Percentiles rank a stretch among this genome's conserved stretches.
These are phyloP conservation scores for Steatornis caripensis DNA, from an alignment of 2,113 vertebrate genomes.

Conservation along the genomic window DNA sequence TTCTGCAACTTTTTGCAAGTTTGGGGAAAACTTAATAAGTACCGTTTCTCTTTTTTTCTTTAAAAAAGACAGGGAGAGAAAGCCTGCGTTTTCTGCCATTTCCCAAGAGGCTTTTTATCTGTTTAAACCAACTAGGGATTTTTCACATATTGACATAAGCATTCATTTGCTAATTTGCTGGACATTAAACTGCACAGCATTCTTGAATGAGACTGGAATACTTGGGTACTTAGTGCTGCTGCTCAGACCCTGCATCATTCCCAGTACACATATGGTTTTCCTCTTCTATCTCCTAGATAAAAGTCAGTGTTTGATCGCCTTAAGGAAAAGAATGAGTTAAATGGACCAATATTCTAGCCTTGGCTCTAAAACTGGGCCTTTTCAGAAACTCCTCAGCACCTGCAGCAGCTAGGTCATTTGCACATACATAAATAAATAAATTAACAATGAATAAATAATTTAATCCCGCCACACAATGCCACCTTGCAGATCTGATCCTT, in stretches of 20 bases:
- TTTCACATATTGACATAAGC: conserved; percentile 80
- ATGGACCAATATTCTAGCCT: conserved; percentile 80
- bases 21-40: conserved; percentile 24
- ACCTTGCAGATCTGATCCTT: conserved; percentile 78
- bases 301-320: conserved; percentile 80
- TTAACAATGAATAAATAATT: conserved; percentile 89
- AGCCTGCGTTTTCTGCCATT: conserved; percentile 57
- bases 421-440: conserved; percentile 86
- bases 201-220: conserved; percentile 67
- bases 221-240: conserved; percentile 57
- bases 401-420: conserved; percentile 80
- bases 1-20: not conserved
- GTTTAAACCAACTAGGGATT: conserved; percentile 74
- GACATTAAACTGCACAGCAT: conserved; percentile 69
- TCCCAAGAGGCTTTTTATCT: conserved; percentile 69
- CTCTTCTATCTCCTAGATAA: conserved; percentile 72
- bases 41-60: conserved; percentile 38
- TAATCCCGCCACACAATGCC: conserved; percentile 77
- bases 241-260: conserved; percentile 39
- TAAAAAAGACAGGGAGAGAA: conserved; percentile 44
- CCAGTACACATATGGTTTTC: conserved; percentile 63
- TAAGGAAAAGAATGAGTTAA: conserved; percentile 83
- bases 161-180: conserved; percentile 84
- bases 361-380: conserved; percentile 73
- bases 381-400: conserved; percentile 79